Evolutionary conservation across 2,113 vertebrate species (phyloP), one percentile per base, ranked within the genome.

Genomic region (Myiozetetes cayanensis): DNA sequence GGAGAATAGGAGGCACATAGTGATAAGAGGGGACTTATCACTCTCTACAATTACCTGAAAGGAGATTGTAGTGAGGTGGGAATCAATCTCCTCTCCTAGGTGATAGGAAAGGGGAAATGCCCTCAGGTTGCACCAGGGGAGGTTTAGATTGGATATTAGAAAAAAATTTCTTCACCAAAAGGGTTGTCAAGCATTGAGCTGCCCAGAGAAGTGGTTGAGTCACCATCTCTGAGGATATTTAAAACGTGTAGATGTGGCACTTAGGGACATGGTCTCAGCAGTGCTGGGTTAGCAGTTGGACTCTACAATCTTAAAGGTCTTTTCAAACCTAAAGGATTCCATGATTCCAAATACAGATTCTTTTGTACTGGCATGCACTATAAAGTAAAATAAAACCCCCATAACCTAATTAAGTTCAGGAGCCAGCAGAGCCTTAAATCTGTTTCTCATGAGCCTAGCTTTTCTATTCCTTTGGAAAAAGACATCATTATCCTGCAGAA

Each of bases 361-460:
- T 44, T 35, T 33, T 71, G 10, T 46, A 65, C 50, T 31, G 72
- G 33, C n/a, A 68, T 2, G 20, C 2, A 4, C 49, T 70, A 47
- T 35, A 72, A 89, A 94, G 58, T 47, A 85, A 87, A 94, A 73
- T 35, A 87, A 89, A 77, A 19, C 1, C 0, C 9, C 23, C 37
- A 80, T 39, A 68, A 85, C 31, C 75, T 93, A 93, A 93, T 93
- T 89, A 89, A 87, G 65, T 39, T 25, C 12, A 94, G 89, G 77
- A 96, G 62, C 68, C 46, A 92, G 20, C 28, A 62, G 78, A 87
- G 86, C 37, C 66, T 90, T 89, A 47, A 85, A 77, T 49, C 61
- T 44, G 11, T 35, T 66, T 88, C 90, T 76, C 72, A 79, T 49
- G 39, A 92, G 61, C 22, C 41, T 13, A 82, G 35, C 18, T 65